Percentiles rank a stretch among this genome's conserved stretches.
Evolutionary conservation across 2,888 invertebrate species (phyloP).

Genomic region (Netelia melanura): DNA sequence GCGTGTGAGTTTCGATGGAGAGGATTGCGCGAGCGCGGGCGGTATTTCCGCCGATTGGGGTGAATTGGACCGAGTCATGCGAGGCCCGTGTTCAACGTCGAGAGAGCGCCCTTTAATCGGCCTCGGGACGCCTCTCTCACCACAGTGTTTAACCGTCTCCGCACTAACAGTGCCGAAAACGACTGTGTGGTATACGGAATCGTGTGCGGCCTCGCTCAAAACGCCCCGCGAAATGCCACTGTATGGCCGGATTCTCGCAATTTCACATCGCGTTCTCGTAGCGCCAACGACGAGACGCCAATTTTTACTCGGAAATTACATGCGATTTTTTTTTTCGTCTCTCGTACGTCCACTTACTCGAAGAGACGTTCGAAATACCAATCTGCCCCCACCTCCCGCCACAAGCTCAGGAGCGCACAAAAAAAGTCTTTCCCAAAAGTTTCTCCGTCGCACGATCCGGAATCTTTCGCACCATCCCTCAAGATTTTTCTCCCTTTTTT

Average conservation of each 20-base stretch:
- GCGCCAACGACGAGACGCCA: slow-evolving; percentile 40
- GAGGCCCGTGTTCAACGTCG: slow-evolving; percentile 65
- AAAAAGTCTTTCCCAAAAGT: background rate
- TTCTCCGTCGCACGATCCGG: slow-evolving; percentile 18
- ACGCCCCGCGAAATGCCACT: slow-evolving; percentile 53
- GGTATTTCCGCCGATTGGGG: slow-evolving; percentile 76
- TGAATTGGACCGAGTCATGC: slow-evolving; percentile 79
- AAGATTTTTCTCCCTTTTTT: slow-evolving; percentile 30
- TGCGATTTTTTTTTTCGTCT: slow-evolving; percentile 33
- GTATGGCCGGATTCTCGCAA: slow-evolving; percentile 39
- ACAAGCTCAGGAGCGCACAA: slow-evolving; percentile 11
- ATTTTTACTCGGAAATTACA: slow-evolving; percentile 65
- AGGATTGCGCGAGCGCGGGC: slow-evolving; percentile 52
- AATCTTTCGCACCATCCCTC: background rate
- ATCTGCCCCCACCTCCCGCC: background rate
- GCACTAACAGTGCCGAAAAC: slow-evolving; percentile 15
- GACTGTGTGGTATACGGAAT: slow-evolving; percentile 24
- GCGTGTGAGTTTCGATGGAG: slow-evolving; percentile 38
- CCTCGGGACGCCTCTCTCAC: slow-evolving; percentile 60
- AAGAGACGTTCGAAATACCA: background rate
- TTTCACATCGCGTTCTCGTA: slow-evolving; percentile 32
- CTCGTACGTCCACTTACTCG: slow-evolving; percentile 28
- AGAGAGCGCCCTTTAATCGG: slow-evolving; percentile 77
- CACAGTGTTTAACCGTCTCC: slow-evolving; percentile 43
- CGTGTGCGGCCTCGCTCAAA: slow-evolving; percentile 47